These are phyloP conservation scores for Epizoanthus stellaris DNA, from an alignment of 92 coral and sea anemone species.

Conservation along the genomic window DNA sequence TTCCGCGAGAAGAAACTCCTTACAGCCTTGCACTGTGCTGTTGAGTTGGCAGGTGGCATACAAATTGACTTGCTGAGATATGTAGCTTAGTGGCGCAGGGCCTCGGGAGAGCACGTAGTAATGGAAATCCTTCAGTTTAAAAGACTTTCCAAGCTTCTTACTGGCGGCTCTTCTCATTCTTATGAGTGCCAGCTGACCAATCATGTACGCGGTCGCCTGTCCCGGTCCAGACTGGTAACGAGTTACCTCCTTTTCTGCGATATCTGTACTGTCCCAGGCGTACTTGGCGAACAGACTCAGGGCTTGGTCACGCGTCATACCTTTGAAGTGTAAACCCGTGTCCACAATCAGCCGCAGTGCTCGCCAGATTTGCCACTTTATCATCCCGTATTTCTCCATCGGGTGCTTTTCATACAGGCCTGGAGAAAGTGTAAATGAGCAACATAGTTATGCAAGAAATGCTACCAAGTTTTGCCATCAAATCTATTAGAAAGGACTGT, in stretches of 20 bases:
- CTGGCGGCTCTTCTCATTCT: conserved; percentile 74
- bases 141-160: conserved; percentile 68
- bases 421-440: neutral
- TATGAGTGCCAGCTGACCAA: conserved; percentile 91
- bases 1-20: conserved; percentile 29
- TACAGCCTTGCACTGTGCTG: conserved; percentile 58
- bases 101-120: conserved; percentile 86
- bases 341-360: conserved; percentile 97
- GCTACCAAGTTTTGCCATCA: too few species aligned
- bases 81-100: conserved; percentile 77
- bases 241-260: conserved; percentile 93
- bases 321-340: conserved; percentile 92
- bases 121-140: conserved; percentile 85
- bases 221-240: conserved; percentile 98
- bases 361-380: conserved; percentile 97
- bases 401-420: conserved; percentile 67
- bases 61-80: conserved; percentile 63
- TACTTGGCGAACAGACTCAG: conserved; percentile 71
- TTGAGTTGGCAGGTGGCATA: conserved; percentile 67
- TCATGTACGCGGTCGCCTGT: conserved; percentile 97
- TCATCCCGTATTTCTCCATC: conserved; percentile 85
- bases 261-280: conserved; percentile 97
- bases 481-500: too few species aligned
- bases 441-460: neutral
- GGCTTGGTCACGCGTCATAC: conserved; percentile 88